Evolutionary conservation across 2,888 invertebrate genomes (phyloP).

Genomic region (Caenorhabditis macrosperma): DNA sequence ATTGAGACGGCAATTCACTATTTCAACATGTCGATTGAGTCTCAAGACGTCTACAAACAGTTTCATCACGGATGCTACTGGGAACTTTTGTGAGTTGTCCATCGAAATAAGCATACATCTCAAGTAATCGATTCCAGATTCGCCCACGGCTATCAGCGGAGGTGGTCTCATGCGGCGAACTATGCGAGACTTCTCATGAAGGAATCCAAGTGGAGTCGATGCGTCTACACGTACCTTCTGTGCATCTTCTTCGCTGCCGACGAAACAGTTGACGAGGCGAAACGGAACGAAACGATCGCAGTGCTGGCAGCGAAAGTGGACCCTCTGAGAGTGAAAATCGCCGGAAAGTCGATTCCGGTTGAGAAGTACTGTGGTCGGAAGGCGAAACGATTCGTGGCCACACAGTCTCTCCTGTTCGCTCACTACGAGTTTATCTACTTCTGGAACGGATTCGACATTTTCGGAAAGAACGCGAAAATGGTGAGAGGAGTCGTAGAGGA

Average conservation of each 20-base stretch:
- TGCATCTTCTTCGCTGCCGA: constrained; percentile 86
- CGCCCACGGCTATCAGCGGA: constrained; percentile 72
- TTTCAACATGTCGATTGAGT: constrained; percentile 89
- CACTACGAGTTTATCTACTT: constrained; percentile 91
- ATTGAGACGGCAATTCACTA: constrained; percentile 85
- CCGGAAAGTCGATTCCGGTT: constrained; percentile 96
- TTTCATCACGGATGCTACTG: constrained; percentile 94
- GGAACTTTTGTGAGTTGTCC: constrained; percentile 86
- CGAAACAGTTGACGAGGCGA: constrained; percentile 57
- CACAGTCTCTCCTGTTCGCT: constrained; percentile 88
- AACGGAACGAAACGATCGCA: constrained; percentile 64
- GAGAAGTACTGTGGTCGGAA: constrained; percentile 96
- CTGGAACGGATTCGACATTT: constrained; percentile 92
- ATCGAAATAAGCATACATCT: background rate
- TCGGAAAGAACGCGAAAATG: constrained; percentile 85
- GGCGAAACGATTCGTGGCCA: constrained; percentile 87
- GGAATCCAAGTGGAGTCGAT: constrained; percentile 93
- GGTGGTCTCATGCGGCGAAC: constrained; percentile 77
- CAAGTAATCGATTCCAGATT: constrained; percentile 62
- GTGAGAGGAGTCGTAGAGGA: constrained; percentile 81
- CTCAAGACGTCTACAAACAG: constrained; percentile 90
- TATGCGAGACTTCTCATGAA: constrained; percentile 84
- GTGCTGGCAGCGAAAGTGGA: constrained; percentile 84
- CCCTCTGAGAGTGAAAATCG: constrained; percentile 89
- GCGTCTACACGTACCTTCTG: constrained; percentile 91